Base-by-base conservation (phyloP, 2,888 invertebrate species). In the Merodon equestris region DNA sequence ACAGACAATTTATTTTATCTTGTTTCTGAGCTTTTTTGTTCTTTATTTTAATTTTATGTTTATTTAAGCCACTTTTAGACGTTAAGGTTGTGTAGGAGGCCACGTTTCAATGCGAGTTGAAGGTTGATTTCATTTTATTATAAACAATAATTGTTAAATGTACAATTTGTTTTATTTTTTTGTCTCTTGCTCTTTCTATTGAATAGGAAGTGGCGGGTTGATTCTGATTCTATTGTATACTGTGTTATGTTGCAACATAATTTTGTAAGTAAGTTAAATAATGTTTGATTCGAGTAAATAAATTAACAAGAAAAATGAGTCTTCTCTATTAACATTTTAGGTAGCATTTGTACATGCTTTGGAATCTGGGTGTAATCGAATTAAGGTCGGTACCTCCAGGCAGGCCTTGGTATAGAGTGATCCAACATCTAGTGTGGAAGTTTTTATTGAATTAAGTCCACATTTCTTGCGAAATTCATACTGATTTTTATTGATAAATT, bases 31-130 rank as follows among this genome's bases (percentile, higher is more conserved):
- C 42, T 50, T 40, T n/a, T 40, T 40, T 40, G 40, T 40, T 9
- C 2, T 10, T 40, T 1, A 40, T 14, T 50, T 51, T 53, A 34
- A 27, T 50, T 18, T 34, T 58, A 15, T 36, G 56, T 61, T 61
- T 66, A 47, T 72, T 40, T 67, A 72, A 77, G 77, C 72, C 77
- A 72, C 72, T 77, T 57, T 67, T n/a, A 72, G 67, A 61, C 51
- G 40, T 53, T 67, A 68, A 77, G 53, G 63, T 77, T 77, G 72
- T 77, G 72, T 72, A 48, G 45, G 42, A 57, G 51, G 51, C 53
- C 67, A 63, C 67, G 72, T 77, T 77, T 77, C 67, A 50, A 57
- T 72, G 7, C 27, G 61, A 42, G 57, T 67, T 68, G 14, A 48
- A 15, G 7, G 27, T 27, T 27, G 36, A 67, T 36, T 53, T 76